phyloP scores from a whole-genome alignment of 2,113 vertebrate species.

The Puntigrus tetrazona region DNA sequence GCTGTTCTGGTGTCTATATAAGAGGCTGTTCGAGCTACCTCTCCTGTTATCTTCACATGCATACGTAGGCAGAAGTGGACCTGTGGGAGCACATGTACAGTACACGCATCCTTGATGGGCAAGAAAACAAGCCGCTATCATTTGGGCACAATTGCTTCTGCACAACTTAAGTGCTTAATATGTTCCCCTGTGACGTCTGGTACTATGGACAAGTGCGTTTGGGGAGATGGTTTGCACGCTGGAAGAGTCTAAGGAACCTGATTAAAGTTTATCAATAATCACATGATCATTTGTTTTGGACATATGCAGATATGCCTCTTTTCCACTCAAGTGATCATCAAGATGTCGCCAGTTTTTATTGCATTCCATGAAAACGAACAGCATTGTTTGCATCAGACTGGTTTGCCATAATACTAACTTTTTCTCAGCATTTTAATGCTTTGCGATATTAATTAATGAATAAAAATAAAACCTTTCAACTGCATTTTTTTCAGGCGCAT shows the following conservation, averaged over 20 bases:
- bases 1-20: background rate
- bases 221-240: background rate
- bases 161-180: background rate
- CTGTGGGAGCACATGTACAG: conserved; percentile 7
- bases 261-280: conserved; percentile 7
- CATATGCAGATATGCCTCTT: background rate
- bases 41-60: background rate
- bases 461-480: background rate
- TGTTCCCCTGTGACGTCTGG: background rate
- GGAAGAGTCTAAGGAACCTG: background rate
- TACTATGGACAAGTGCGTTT: background rate
- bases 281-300: background rate
- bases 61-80: background rate
- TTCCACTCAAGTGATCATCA: background rate
- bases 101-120: background rate
- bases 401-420: background rate
- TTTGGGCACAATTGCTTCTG: background rate
- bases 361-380: background rate
- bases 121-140: background rate
- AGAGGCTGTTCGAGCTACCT: background rate
- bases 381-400: background rate
- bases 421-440: background rate
- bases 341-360: background rate
- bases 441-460: background rate
- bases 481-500: background rate